Base-by-base conservation (phyloP, 1,140 invertebrate species). In the Tyrophagus putrescentiae region DNA sequence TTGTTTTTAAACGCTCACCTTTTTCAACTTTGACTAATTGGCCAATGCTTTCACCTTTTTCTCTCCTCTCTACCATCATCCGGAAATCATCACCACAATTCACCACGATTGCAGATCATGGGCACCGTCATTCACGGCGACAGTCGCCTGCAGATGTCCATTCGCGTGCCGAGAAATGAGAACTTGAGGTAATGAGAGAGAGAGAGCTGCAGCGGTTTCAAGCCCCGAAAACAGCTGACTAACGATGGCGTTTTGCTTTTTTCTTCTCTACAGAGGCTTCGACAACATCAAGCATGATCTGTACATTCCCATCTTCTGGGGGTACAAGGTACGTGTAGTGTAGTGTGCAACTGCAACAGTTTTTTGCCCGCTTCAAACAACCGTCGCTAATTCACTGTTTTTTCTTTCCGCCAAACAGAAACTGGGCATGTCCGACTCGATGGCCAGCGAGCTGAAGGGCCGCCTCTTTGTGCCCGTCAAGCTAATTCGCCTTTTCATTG, bases 281-380 rank as follows among this genome's bases (percentile, higher is more conserved):
- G 39, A 59, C 23, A 59, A 59, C 16, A 3, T 59, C 7, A 13
- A 18, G 3, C 31, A 59, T 29, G 57, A 59, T n/a, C 39, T 59
- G 21, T 59, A 59, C 23, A 42, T 59, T 1, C 57, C 57, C 16
- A 29, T 59, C 13, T 59, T 59, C 50, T 59, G 57, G 57, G 57
- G 57, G 16, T 59, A 59, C 36, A 59, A 59, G 39, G 57, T 59
- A 25, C 11, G 34, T 39, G 45, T 33, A 31, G 32, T 54, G n/a
- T n/a, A 11, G 39, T 54, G 16, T 54, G 32, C 2, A 42, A 42
- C n/a, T 59, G 18, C 13, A 13, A 39, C 36, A 13, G 36, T 39
- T 13, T 13, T 39, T 13, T 39, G 13, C n/a, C n/a, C 36, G 36
- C n/a, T 13, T 13, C 36, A 39, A 13, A 39, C n/a, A 39, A 13